Percentiles rank a stretch among this genome's conserved stretches.
Conservation (phyloP, 2,797 vertebrate species). For the Syngnathus rostellatus region DNA sequence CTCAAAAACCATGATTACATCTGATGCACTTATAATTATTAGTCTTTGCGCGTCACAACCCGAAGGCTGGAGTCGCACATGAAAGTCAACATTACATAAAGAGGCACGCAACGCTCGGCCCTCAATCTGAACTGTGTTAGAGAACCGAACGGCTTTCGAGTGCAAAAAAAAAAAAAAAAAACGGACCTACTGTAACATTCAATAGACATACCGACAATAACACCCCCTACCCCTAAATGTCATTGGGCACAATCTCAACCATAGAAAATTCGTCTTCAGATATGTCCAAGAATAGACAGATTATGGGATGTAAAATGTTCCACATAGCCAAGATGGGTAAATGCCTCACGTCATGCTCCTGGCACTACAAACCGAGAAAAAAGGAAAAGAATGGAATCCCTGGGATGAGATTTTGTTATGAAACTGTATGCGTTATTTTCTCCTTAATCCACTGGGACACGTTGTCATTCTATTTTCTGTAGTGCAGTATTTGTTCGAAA, state of each 20-base stretch:
- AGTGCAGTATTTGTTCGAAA: not conserved
- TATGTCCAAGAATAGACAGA: conserved; percentile 45
- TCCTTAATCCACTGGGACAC: not conserved
- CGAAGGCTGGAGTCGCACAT: conserved; percentile 42
- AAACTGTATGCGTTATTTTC: conserved; percentile 22
- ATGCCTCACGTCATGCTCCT: conserved; percentile 27
- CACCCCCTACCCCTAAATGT: not conserved
- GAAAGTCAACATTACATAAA: conserved; percentile 50
- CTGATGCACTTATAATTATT: conserved; percentile 59
- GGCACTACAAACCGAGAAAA: conserved; percentile 17
- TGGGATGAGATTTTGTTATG: conserved; percentile 24
- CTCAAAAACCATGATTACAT: conserved; percentile 54
- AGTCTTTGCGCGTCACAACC: conserved; percentile 30
- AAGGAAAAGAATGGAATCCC: conserved; percentile 26
- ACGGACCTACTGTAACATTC: not conserved
- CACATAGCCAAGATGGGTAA: conserved; percentile 37
- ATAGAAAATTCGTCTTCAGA: conserved; percentile 39
- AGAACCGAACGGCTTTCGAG: conserved; percentile 22
- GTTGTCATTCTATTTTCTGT: not conserved
- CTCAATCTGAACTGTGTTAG: conserved; percentile 39
- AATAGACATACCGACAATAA: not conserved
- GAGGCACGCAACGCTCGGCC: conserved; percentile 28
- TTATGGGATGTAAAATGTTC: conserved; percentile 47
- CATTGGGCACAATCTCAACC: conserved; percentile 22
- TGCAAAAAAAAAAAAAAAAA: conserved; percentile 1